Evolutionary conservation across 2,888 invertebrate species (phyloP).

Genomic region (Psylliodes chrysocephalus): DNA sequence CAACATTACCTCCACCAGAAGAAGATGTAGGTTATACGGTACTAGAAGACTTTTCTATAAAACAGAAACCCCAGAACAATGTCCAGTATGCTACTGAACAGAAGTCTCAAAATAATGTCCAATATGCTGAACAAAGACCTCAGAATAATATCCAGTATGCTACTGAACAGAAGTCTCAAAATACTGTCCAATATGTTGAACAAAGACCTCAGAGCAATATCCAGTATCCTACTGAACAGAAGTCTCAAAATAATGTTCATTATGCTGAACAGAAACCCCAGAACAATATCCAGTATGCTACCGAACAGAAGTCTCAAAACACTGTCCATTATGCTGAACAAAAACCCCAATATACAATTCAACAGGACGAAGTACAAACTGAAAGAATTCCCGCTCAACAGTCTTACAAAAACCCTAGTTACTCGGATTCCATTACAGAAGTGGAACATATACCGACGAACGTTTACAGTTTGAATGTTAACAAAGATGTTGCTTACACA

Average conservation of each 20-base stretch:
- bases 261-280: slow-evolving; percentile 37
- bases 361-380: slow-evolving; percentile 28
- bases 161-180: neutral
- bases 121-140: slow-evolving; percentile 37
- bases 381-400: slow-evolving; percentile 39
- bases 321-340: too few relatives aligned
- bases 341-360: slow-evolving; percentile 28
- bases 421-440: slow-evolving; percentile 40
- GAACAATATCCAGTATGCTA: slow-evolving; percentile 19
- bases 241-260: slow-evolving; percentile 8
- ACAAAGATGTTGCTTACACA: slow-evolving; percentile 25
- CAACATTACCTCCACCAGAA: slow-evolving; percentile 39
- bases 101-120: slow-evolving; percentile 3
- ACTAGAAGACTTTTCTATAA: slow-evolving; percentile 55
- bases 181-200: slow-evolving; percentile 23
- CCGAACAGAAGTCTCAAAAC: neutral
- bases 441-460: slow-evolving; percentile 45
- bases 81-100: slow-evolving; percentile 11
- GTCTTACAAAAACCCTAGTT: slow-evolving; percentile 32
- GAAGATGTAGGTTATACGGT: slow-evolving; percentile 54
- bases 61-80: slow-evolving; percentile 33
- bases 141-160: slow-evolving; percentile 21
- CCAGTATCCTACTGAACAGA: neutral
- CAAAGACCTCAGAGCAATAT: slow-evolving; percentile 33
- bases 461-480: slow-evolving; percentile 40